Evolutionary conservation across 2,113 vertebrate species (phyloP).

Genomic region (Nerophis lumbriciformis): DNA sequence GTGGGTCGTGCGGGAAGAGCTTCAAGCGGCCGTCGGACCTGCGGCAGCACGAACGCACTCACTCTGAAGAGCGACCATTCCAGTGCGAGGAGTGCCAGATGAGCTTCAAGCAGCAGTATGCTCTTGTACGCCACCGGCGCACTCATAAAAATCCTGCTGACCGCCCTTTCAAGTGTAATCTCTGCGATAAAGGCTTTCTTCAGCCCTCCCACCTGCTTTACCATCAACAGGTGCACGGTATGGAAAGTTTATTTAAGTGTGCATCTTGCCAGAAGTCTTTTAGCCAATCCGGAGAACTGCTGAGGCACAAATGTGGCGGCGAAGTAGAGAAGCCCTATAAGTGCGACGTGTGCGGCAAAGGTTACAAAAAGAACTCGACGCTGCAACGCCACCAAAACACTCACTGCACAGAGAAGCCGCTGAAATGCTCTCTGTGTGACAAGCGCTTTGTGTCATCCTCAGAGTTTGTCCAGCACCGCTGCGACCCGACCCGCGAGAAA

Average conservation of each 20-base stretch:
- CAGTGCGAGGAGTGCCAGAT: slow-evolving; percentile 96
- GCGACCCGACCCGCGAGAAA: slow-evolving; percentile 88
- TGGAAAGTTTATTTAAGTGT: slow-evolving; percentile 93
- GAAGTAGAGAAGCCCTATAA: slow-evolving; percentile 87
- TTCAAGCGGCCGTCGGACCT: slow-evolving; percentile 92
- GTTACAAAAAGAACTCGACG: slow-evolving; percentile 91
- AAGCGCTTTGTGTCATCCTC: slow-evolving; percentile 94
- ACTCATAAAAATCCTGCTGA: slow-evolving; percentile 83
- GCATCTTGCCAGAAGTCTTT: slow-evolving; percentile 95
- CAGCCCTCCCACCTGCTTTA: slow-evolving; percentile 92
- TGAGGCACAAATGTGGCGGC: slow-evolving; percentile 89
- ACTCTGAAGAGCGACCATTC: slow-evolving; percentile 92
- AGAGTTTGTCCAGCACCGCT: slow-evolving; percentile 92
- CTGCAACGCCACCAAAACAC: slow-evolving; percentile 91
- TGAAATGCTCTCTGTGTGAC: slow-evolving; percentile 90
- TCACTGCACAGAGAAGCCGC: slow-evolving; percentile 87
- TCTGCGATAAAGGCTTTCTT: slow-evolving; percentile 91
- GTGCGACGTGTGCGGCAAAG: slow-evolving; percentile 87
- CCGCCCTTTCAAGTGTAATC: slow-evolving; percentile 83
- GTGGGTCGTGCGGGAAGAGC: slow-evolving; percentile 85
- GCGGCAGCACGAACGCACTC: slow-evolving; percentile 91
- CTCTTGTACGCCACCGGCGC: slow-evolving; percentile 89
- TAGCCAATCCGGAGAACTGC: slow-evolving; percentile 88
- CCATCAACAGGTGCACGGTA: slow-evolving; percentile 91
- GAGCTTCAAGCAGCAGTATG: slow-evolving; percentile 97